phyloP scores from a whole-genome alignment of 1,140 invertebrate species.

The Neoseiulus cucumeris region DNA sequence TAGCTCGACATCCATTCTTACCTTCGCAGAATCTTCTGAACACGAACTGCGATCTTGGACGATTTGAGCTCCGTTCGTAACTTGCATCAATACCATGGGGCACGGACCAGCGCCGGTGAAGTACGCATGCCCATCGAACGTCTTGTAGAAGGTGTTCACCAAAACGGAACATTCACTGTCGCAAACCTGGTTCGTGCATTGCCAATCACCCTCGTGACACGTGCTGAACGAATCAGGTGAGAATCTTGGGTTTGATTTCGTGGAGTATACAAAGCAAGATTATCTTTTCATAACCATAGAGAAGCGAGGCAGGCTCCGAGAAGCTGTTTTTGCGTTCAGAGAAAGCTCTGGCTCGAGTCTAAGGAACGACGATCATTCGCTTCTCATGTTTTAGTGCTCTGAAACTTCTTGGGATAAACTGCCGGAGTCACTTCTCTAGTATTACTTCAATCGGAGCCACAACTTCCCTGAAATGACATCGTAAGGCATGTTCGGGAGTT shows the following conservation, averaged over 20 bases:
- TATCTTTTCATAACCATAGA: neutral
- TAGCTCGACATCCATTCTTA: too few relatives aligned
- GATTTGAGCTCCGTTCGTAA: neutral
- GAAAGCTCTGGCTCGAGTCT: too few relatives aligned
- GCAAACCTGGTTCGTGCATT: constrained; percentile 50
- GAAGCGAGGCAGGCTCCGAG: too few relatives aligned
- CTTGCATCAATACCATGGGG: constrained; percentile 32
- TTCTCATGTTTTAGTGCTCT: too few relatives aligned
- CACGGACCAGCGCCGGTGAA: constrained; percentile 77
- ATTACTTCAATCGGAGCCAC: too few relatives aligned
- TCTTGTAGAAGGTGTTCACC: constrained; percentile 71
- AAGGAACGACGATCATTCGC: too few relatives aligned
- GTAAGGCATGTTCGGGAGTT: constrained; percentile 8
- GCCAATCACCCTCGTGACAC: constrained; percentile 49
- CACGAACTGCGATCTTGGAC: neutral
- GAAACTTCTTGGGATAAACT: too few relatives aligned
- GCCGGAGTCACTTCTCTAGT: too few relatives aligned
- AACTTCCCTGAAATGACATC: too few relatives aligned
- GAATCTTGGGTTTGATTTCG: too few relatives aligned
- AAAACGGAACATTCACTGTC: constrained; percentile 50
- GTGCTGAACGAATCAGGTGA: constrained; percentile 32
- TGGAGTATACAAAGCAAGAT: neutral
- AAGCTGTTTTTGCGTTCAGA: too few relatives aligned
- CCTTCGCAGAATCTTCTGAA: neutral
- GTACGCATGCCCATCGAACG: constrained; percentile 60